Evolutionary conservation across 2,888 invertebrate genomes (phyloP), one percentile per base, ranked within the genome.

Genomic region (Nemotelus nigrinus): DNA sequence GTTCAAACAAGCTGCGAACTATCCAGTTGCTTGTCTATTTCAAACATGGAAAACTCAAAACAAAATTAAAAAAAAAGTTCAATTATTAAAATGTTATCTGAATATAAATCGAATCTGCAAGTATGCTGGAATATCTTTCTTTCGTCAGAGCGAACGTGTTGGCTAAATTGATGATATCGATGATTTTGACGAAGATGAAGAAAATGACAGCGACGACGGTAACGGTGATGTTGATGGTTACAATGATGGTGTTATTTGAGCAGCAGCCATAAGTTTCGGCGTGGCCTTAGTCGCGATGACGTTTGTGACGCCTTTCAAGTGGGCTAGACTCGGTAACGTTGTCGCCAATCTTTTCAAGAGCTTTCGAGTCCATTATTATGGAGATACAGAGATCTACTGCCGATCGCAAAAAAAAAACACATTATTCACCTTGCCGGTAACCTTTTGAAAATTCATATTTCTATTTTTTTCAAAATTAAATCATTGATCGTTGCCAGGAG

Each of bases 11-110:
- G 41, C 67, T 50, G 41, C 50, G 3, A n/a, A 48, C 57, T 3
- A 25, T 50, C 25, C 41, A 47, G 67, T 48, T 67, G 67, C 7
- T 67, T 48, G 50, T 25, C 67, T 67, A 39, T 48, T 67, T 39
- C 25, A 41, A 60, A 60, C 60, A 60, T 50, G 50, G 1, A 60
- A 60, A 10, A 41, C 39, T 39, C 60, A 60, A 70, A 70, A 70
- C 43, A 70, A 10, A 41, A 55, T 55, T 70, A 41, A 43, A 53
- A 39, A 55, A 53, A 44, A 43, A 6, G 53, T 3, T 70, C 44
- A 70, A 70, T 70, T 70, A 55, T 55, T 70, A 70, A 41, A 43
- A 70, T 63, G 63, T 43, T 63, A 5, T 63, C 3, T 10, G 7
- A 57, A 5, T 25, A 25, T 25, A 25, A 25, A 25, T 25, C 25